A percentile compares a stretch with the other conserved stretches of the same genome.
Conservation (phyloP, 2,113 vertebrate genomes). For the Pungitius pungitius region DNA sequence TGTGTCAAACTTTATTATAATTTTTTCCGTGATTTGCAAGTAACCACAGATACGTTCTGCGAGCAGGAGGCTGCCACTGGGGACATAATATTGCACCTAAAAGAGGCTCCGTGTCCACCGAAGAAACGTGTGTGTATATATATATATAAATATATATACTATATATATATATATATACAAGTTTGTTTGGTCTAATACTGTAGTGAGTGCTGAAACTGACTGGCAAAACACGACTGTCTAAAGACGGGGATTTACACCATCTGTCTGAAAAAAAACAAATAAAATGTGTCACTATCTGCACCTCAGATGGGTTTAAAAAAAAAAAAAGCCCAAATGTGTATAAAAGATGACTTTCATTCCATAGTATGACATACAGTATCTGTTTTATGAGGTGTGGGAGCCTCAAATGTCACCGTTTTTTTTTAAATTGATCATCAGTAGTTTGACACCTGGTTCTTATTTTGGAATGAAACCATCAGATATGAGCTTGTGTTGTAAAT, state of each 20-base stretch:
- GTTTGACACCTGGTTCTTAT: conserved; percentile 8
- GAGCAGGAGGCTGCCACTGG: conserved; percentile 42
- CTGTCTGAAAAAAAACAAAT: background rate
- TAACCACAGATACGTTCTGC: conserved; percentile 29
- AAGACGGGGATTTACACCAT: conserved; percentile 38
- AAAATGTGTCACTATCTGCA: background rate
- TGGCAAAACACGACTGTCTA: conserved; percentile 11
- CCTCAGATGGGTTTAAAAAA: conserved; percentile 15
- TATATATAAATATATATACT: no score
- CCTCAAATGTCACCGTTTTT: conserved; percentile 8
- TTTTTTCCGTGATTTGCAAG: conserved; percentile 29
- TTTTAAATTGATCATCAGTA: background rate
- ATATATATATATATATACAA: no score
- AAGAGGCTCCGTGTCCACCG: conserved; percentile 43
- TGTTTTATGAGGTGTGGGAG: background rate
- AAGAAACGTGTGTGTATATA: no score
- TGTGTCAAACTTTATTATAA: conserved; percentile 19
- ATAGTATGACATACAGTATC: background rate
- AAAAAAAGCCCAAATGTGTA: conserved; percentile 25
- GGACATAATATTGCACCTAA: conserved; percentile 29
- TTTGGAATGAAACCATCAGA: conserved; percentile 43
- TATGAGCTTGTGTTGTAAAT: conserved; percentile 45
- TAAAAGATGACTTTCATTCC: conserved; percentile 47
- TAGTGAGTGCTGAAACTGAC: conserved; percentile 18
- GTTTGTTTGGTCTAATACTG: background rate